A percentile compares a stretch with the other conserved stretches of the same genome.
Conservation (phyloP, 2,888 invertebrate genomes). For the Acholoe squamosa region DNA sequence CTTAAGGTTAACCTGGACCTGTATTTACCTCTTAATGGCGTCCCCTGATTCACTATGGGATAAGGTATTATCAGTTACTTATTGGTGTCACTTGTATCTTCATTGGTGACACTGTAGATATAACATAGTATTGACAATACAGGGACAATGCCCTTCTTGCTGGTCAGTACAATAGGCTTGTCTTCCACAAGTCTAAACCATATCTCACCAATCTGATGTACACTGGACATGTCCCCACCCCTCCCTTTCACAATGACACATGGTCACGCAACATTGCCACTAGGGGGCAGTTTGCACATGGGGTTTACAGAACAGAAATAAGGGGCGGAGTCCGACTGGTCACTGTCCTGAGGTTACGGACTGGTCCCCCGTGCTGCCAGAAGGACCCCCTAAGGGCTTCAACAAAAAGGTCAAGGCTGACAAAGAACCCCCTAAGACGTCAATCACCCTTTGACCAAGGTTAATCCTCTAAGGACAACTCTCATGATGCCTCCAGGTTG, state of each 20-base stretch:
- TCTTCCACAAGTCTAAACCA: slow-evolving; percentile 16
- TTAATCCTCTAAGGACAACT: too few relatives aligned
- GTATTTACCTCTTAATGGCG: too few relatives aligned
- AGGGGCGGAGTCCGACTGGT: slow-evolving; percentile 2
- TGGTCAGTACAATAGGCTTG: neutral
- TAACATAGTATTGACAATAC: too few relatives aligned
- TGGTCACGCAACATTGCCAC: slow-evolving; percentile 29
- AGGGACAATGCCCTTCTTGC: slow-evolving; percentile 1
- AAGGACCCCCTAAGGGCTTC: neutral
- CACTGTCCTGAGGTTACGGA: neutral
- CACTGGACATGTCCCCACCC: neutral
- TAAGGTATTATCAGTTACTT: too few relatives aligned
- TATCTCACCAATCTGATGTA: slow-evolving; percentile 26
- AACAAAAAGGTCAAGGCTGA: slow-evolving; percentile 18
- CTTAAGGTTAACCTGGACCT: too few relatives aligned
- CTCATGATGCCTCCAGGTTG: too few relatives aligned
- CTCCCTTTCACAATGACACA: neutral
- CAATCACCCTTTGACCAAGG: neutral
- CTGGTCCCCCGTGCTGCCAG: neutral
- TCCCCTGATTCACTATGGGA: too few relatives aligned
- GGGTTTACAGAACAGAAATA: slow-evolving; percentile 50
- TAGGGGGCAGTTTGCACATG: neutral
- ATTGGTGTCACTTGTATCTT: too few relatives aligned
- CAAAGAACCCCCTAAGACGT: neutral
- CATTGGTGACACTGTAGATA: too few relatives aligned